A percentile compares a stretch with the other conserved stretches of the same genome.
Conservation (phyloP, 2,888 invertebrate genomes). For the Dinocampus coccinellae region DNA sequence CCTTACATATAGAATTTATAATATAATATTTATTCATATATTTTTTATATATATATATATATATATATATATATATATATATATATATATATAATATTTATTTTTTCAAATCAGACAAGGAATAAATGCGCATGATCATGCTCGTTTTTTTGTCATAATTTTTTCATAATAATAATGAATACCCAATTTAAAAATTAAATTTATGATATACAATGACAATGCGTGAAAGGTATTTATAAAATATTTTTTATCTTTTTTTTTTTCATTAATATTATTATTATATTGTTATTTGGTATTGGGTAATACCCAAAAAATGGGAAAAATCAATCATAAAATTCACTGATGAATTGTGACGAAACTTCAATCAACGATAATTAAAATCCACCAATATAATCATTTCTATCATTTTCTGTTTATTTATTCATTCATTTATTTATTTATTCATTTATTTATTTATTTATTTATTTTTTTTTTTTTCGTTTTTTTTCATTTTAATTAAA, state of each 20-base stretch:
- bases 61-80: conserved; percentile 34
- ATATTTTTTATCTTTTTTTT: conserved; percentile 25
- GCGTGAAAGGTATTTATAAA: conserved; percentile 27
- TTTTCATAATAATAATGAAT: not conserved
- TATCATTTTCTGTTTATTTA: conserved; percentile 18
- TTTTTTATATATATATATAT: conserved; percentile 26
- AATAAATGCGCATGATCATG: conserved; percentile 1
- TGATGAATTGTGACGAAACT: conserved; percentile 1
- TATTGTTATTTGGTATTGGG: too few relatives aligned
- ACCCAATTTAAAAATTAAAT: conserved; percentile 28
- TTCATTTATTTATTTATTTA: conserved; percentile 9
- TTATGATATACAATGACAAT: not conserved
- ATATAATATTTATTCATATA: conserved; percentile 9
- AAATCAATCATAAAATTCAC: conserved; percentile 13
- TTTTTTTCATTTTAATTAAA: too few relatives aligned
- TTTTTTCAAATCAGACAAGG: conserved; percentile 6
- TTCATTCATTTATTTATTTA: conserved; percentile 20
- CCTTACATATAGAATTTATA: conserved; percentile 3
- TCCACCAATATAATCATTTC: conserved; percentile 13
- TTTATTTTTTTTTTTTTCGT: not conserved
- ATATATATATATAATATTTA: conserved; percentile 38
- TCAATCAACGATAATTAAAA: conserved; percentile 6
- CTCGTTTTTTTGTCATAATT: too few relatives aligned
- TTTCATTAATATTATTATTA: too few relatives aligned
- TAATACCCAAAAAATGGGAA: conserved; percentile 24